These are phyloP conservation scores for Burhinus oedicnemus DNA, from an alignment of 2,113 vertebrate genomes.

Conservation along the genomic window DNA sequence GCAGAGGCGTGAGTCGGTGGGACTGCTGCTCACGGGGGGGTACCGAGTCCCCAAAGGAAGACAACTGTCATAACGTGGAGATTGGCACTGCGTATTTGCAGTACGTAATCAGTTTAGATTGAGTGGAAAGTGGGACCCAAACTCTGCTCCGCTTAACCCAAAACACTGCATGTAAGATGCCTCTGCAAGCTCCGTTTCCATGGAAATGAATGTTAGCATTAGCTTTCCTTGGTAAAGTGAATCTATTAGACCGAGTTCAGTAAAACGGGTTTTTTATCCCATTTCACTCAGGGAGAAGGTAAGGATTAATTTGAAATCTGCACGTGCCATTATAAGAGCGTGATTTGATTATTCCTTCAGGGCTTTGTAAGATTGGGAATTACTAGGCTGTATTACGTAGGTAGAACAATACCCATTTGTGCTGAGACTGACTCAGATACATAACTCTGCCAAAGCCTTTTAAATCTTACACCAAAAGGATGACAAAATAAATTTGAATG, in stretches of 20 bases:
- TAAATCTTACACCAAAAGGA: constrained; percentile 6
- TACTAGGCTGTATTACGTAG: not conserved
- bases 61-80: not conserved
- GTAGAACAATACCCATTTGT: constrained; percentile 40
- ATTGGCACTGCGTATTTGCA: not conserved
- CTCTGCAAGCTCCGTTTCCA: constrained; percentile 62
- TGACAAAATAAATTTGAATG: not conserved
- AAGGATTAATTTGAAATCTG: constrained; percentile 47
- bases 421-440: not conserved
- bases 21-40: not conserved
- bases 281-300: constrained; percentile 20
- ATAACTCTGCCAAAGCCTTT: not conserved
- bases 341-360: constrained; percentile 20
- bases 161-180: constrained; percentile 52
- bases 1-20: not conserved
- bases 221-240: not conserved
- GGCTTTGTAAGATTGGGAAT: not conserved
- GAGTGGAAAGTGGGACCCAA: constrained; percentile 10
- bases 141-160: constrained; percentile 42
- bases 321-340: not conserved
- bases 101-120: not conserved
- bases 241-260: constrained; percentile 11
- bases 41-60: not conserved
- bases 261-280: constrained; percentile 10
- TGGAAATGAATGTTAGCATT: constrained; percentile 55